phyloP scores from a whole-genome alignment of 2,797 vertebrate genomes.

The Lycodopsis pacificus region DNA sequence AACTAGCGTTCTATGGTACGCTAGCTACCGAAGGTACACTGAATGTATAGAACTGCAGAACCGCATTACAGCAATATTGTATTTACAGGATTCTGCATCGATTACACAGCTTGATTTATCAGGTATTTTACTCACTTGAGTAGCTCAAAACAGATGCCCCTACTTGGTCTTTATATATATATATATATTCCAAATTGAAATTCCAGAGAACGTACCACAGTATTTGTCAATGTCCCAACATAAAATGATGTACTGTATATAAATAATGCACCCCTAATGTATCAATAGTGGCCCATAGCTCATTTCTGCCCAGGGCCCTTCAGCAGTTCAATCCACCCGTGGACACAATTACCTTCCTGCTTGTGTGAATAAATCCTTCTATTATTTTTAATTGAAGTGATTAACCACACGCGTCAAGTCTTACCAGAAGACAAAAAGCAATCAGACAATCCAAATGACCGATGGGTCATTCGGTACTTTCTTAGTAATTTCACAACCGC shows the following conservation, averaged over 20 bases:
- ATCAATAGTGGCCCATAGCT: neutral
- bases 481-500: slow-evolving; percentile 55
- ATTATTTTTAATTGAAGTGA: slow-evolving; percentile 53
- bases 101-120: neutral
- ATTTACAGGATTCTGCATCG: neutral
- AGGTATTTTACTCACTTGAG: neutral
- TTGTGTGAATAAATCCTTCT: slow-evolving; percentile 38
- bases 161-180: neutral
- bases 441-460: slow-evolving; percentile 42
- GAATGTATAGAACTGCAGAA: neutral
- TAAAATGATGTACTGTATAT: neutral
- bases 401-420: slow-evolving; percentile 45
- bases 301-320: neutral
- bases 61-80: neutral
- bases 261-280: neutral
- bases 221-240: neutral
- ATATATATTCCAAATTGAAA: neutral
- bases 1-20: neutral
- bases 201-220: neutral
- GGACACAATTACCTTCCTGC: slow-evolving; percentile 30
- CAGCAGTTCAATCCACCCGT: slow-evolving; percentile 19
- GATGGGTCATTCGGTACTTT: slow-evolving; percentile 28
- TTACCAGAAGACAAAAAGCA: slow-evolving; percentile 46
- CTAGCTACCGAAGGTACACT: neutral
- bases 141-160: neutral